Conservation (phyloP, 92 coral and sea anemone genomes). For the Phenganax marumi region DNA sequence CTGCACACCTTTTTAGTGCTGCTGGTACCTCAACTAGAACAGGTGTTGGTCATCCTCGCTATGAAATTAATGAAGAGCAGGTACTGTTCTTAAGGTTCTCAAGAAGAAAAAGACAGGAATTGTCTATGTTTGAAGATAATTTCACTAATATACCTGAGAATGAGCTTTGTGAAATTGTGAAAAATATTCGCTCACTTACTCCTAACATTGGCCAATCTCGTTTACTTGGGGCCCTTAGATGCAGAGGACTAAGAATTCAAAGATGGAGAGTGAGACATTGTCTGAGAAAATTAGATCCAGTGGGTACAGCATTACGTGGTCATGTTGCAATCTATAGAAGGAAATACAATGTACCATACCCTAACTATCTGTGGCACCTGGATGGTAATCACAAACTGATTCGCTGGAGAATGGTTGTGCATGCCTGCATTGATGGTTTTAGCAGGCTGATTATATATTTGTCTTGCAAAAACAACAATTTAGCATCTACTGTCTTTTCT, state of each 20-base stretch:
- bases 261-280: conserved; percentile 30
- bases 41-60: not conserved
- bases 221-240: conserved; percentile 29
- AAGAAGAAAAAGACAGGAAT: conserved; percentile 18
- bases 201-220: conserved; percentile 33
- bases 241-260: conserved; percentile 7
- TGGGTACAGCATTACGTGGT: conserved; percentile 39
- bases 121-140: not conserved
- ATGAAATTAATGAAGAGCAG: conserved; percentile 16
- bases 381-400: conserved; percentile 38
- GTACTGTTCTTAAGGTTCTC: not conserved
- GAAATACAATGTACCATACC: conserved; percentile 29
- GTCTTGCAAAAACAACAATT: conserved; percentile 11
- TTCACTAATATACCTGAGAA: conserved; percentile 5
- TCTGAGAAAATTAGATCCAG: conserved; percentile 1
- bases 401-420: conserved; percentile 17
- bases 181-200: not conserved
- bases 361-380: conserved; percentile 32
- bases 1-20: not conserved
- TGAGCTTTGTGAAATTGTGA: not conserved
- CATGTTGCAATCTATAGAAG: conserved; percentile 20
- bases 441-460: conserved; percentile 13
- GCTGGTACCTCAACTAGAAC: not conserved
- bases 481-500: conserved; percentile 12
- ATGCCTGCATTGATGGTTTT: conserved; percentile 35